A percentile compares a stretch with the other conserved stretches of the same genome.
Evolutionary conservation across 2,888 invertebrate species (phyloP).

Genomic region (Philhelius pedissequus): DNA sequence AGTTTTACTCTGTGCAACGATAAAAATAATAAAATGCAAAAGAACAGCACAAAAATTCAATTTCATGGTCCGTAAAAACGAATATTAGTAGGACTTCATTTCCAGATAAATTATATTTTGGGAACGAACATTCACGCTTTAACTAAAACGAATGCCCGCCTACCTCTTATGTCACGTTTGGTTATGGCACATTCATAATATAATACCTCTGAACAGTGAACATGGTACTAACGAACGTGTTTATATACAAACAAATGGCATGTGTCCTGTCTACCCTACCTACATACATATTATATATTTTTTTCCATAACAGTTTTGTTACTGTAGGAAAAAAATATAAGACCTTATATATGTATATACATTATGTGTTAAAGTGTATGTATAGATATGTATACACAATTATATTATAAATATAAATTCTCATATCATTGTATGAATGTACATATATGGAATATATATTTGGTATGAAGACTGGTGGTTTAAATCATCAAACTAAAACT

Average conservation of each 20-base stretch:
- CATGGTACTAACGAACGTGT: constrained; percentile 28
- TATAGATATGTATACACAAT: neutral
- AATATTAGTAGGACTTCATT: constrained; percentile 60
- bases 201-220: constrained; percentile 23
- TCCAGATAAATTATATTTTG: constrained; percentile 54
- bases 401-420: neutral
- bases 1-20: constrained; percentile 36
- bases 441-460: neutral
- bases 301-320: neutral
- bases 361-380: neutral
- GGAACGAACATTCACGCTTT: constrained; percentile 35
- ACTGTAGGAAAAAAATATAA: constrained; percentile 19
- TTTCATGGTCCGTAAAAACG: constrained; percentile 59
- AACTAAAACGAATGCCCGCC: constrained; percentile 44
- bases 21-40: constrained; percentile 54
- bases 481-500: constrained; percentile 38
- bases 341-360: neutral
- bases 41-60: constrained; percentile 50
- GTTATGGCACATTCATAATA: constrained; percentile 55
- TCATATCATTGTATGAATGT: neutral
- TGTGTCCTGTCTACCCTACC: neutral
- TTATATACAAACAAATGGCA: neutral
- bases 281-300: neutral
- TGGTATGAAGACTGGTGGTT: constrained; percentile 1
- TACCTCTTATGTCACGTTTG: constrained; percentile 58